Conservation (phyloP, 2,888 invertebrate species). For the Stomorhina lunata region DNA sequence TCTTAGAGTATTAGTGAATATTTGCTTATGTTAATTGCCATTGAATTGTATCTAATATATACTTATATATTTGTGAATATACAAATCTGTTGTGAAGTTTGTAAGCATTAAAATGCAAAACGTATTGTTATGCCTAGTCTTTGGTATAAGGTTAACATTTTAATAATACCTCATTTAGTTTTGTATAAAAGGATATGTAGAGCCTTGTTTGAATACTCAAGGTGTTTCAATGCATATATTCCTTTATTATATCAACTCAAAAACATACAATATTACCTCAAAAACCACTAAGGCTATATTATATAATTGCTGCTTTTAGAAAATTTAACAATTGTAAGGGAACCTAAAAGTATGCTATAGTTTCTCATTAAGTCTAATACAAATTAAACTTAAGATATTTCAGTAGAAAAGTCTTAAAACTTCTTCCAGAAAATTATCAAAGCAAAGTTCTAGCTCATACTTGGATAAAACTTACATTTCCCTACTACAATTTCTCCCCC, state of each 20-base stretch:
- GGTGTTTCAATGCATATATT: too few relatives aligned
- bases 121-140: conserved; percentile 69
- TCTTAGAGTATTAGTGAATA: conserved; percentile 67
- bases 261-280: conserved; percentile 62
- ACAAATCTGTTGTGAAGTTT: conserved; percentile 8
- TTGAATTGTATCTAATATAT: conserved; percentile 71
- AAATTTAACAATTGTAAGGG: background rate
- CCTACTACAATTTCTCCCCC: conserved; percentile 67
- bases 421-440: too few relatives aligned
- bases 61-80: background rate
- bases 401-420: background rate
- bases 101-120: conserved; percentile 77
- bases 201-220: too few relatives aligned
- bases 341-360: conserved; percentile 49
- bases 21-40: conserved; percentile 79
- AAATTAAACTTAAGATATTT: conserved; percentile 58
- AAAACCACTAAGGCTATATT: conserved; percentile 60
- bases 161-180: conserved; percentile 73
- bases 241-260: conserved; percentile 30
- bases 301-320: conserved; percentile 51
- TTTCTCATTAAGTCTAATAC: conserved; percentile 10
- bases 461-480: background rate
- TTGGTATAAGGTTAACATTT: conserved; percentile 59
- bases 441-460: background rate
- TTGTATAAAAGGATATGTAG: conserved; percentile 19